A percentile compares a stretch with the other conserved stretches of the same genome.
Evolutionary conservation across 2,113 vertebrate genomes (phyloP).

Genomic region (Tauraco erythrolophus): DNA sequence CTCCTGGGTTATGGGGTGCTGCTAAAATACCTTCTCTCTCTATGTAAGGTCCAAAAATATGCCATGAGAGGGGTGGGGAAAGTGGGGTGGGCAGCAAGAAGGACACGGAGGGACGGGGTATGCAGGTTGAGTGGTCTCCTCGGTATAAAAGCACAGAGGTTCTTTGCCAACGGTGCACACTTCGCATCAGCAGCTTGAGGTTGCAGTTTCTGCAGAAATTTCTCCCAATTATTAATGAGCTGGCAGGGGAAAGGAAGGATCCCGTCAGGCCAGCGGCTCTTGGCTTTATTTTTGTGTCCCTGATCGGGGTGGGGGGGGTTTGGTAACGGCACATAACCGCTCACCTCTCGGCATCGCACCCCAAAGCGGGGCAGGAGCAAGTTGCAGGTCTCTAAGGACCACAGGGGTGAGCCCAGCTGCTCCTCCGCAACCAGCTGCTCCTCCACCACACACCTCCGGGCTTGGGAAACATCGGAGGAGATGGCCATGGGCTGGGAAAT

Average conservation of each 20-base stretch:
- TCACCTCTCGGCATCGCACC: fast-evolving
- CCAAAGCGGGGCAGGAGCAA: background rate
- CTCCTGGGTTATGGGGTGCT: background rate
- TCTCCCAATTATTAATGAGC: background rate
- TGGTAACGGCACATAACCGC: background rate
- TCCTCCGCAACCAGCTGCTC: background rate
- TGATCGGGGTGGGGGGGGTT: background rate
- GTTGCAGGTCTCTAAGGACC: background rate
- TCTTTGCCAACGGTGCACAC: background rate
- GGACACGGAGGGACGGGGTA: background rate
- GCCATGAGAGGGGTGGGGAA: fast-evolving
- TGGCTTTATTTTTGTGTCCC: background rate
- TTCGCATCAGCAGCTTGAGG: fast-evolving
- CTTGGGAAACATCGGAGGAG: fast-evolving
- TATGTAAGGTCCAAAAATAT: background rate
- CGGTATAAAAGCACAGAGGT: fast-evolving
- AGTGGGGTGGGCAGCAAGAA: fast-evolving
- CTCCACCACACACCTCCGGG: no score
- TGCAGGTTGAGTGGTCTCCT: background rate
- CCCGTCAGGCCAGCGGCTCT: background rate
- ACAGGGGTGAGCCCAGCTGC: background rate
- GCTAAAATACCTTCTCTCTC: background rate
- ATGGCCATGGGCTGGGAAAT: background rate
- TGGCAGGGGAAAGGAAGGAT: background rate
- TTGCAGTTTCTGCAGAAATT: background rate